Evolutionary conservation across 1,140 invertebrate genomes (phyloP), one percentile per base, ranked within the genome.

Genomic region (Drosophila ambigua): DNA sequence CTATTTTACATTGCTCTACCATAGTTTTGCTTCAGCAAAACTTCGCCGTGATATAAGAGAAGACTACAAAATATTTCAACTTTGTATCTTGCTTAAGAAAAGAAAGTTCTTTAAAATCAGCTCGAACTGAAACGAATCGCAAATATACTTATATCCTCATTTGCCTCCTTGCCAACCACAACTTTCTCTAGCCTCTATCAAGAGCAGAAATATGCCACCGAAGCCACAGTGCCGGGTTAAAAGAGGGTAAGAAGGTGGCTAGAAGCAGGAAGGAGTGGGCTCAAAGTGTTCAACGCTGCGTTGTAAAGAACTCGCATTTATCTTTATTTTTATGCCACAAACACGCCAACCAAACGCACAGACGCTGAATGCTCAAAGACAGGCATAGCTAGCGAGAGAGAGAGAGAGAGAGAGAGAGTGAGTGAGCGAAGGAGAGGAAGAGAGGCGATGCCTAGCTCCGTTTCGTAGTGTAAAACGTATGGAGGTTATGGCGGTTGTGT

Each of bases 271-370:
- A 39, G 3, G 4, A 5, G 7, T 20, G 39, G 53, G 41, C 71
- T 66, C 48, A 68, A 75, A 87, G 79, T 79, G 64, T 64, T 75
- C 54, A 51, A 49, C 51, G 63, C 82, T 67, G 74, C 75, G 74
- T 82, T 85, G 69, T 72, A 78, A 79, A 80, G 88, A 90, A 90
- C 77, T 90, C 88, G 59, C 88, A 90, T 90, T 90, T 90, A 90
- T 90, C 87, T 90, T 87, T 90, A 90, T 90, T 90, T 85, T 90
- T 81, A 88, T 81, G 73, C 85, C 84, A 84, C 84, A 89, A 88
- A 88, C 78, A 88, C 66, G 83, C 72, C 66, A 68, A 75, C 76
- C 71, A 74, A 65, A 79, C 59, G 58, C 54, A 72, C 48, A 63
- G 63, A 75, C 52, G 1, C 20, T 71, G 9, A 28, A 11, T 50